phyloP scores from a whole-genome alignment of 2,113 vertebrate genomes.

The Pterocles gutturalis region DNA sequence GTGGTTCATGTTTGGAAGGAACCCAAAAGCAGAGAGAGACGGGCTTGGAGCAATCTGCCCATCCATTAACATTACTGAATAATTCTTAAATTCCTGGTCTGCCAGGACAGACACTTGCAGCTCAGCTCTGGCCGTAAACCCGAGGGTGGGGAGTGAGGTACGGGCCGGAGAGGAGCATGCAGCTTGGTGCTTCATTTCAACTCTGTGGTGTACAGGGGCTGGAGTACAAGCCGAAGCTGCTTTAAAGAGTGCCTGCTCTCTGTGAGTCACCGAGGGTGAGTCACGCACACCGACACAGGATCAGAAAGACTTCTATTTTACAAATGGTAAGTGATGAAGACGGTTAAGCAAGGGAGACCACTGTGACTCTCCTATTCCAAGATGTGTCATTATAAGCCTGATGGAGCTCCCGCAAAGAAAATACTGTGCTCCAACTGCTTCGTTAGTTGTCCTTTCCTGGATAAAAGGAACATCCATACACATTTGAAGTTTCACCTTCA shows the following conservation, averaged over 20 bases:
- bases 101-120: neutral
- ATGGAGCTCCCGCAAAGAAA: constrained; percentile 68
- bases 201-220: neutral
- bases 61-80: neutral
- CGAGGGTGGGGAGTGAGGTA: neutral
- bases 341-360: constrained; percentile 59
- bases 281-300: constrained; percentile 14
- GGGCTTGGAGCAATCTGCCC: neutral
- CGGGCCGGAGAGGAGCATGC: accelerated
- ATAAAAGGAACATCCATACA: constrained; percentile 73
- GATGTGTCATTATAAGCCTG: constrained; percentile 71
- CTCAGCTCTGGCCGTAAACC: neutral
- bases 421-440: constrained; percentile 61
- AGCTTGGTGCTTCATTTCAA: neutral
- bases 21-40: neutral
- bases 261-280: neutral
- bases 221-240: neutral
- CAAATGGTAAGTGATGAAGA: constrained; percentile 76
- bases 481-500: constrained; percentile 72
- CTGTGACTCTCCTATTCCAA: constrained; percentile 53
- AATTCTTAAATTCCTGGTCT: constrained; percentile 16
- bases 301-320: constrained; percentile 59
- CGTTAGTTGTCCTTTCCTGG: constrained; percentile 71
- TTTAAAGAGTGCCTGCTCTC: neutral
- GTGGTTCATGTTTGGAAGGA: neutral